phyloP scores from a whole-genome alignment of 2,888 invertebrate species.

The Thymelicus acteon region DNA sequence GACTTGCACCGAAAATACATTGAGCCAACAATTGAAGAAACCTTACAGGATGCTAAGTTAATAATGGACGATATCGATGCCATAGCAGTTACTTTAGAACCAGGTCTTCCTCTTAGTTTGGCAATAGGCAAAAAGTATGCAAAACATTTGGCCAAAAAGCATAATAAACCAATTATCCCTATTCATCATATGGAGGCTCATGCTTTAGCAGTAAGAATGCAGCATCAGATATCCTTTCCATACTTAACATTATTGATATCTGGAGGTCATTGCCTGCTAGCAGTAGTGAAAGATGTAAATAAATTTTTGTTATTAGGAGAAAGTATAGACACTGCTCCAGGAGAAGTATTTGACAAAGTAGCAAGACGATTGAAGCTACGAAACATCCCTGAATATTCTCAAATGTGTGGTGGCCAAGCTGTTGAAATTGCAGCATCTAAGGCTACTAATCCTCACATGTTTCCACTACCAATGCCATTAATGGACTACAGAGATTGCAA shows the following conservation, averaged over 20 bases:
- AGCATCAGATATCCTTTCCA: constrained; percentile 90
- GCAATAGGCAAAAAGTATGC: constrained; percentile 93
- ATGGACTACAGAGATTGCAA: constrained; percentile 90
- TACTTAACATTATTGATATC: constrained; percentile 95
- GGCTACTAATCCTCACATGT: constrained; percentile 88
- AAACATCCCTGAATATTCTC: constrained; percentile 90
- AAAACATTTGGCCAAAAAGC: constrained; percentile 88
- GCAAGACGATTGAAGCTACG: constrained; percentile 93
- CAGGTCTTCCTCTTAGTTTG: constrained; percentile 92
- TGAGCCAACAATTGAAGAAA: constrained; percentile 88
- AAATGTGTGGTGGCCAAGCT: constrained; percentile 93
- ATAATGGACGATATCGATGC: constrained; percentile 90
- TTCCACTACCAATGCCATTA: constrained; percentile 88
- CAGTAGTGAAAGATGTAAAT: constrained; percentile 89
- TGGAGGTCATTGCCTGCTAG: constrained; percentile 96
- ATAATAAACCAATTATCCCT: constrained; percentile 94
- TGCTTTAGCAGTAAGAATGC: constrained; percentile 94
- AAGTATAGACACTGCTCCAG: constrained; percentile 94
- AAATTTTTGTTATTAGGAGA: constrained; percentile 93
- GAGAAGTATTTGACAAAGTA: constrained; percentile 97
- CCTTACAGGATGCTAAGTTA: constrained; percentile 87
- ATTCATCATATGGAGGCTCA: constrained; percentile 99
- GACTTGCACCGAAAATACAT: constrained; percentile 92
- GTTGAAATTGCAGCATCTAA: constrained; percentile 92
- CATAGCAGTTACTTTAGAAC: constrained; percentile 95